Conservation (phyloP, 1,140 invertebrate species). For the Cydia strobilella region DNA sequence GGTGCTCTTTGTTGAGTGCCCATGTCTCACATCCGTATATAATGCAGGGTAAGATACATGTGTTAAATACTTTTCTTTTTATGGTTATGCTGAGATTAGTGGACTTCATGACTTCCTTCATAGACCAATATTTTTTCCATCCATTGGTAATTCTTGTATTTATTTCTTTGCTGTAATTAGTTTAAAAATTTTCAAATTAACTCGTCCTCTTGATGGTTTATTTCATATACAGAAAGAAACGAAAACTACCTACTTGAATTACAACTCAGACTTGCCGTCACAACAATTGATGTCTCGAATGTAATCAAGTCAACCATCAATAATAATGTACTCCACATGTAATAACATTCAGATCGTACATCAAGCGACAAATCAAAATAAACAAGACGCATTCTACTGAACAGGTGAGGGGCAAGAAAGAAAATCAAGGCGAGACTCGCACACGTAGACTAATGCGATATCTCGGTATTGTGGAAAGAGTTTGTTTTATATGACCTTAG, state of each 20-base stretch:
- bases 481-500: slow-evolving; percentile 5
- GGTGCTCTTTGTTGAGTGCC: no score
- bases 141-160: no score
- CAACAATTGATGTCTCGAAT: slow-evolving; percentile 49
- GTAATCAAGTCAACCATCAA: slow-evolving; percentile 66
- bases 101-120: no score
- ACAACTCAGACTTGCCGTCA: neutral
- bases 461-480: neutral
- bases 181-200: slow-evolving; percentile 20
- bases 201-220: slow-evolving; percentile 40
- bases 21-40: no score
- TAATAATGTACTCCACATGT: slow-evolving; percentile 70
- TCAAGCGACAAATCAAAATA: slow-evolving; percentile 76
- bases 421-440: slow-evolving; percentile 61
- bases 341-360: slow-evolving; percentile 66
- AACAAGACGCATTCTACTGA: slow-evolving; percentile 67
- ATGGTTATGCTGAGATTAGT: no score
- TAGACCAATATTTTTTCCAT: no score
- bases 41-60: no score
- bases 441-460: slow-evolving; percentile 15
- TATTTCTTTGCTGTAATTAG: no score
- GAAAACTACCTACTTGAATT: neutral
- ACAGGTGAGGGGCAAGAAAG: slow-evolving; percentile 61
- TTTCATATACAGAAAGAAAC: slow-evolving; percentile 35
- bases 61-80: no score